These are phyloP conservation scores for Gymnosoma rotundatum DNA, from an alignment of 2,888 invertebrate genomes.

Conservation along the genomic window DNA sequence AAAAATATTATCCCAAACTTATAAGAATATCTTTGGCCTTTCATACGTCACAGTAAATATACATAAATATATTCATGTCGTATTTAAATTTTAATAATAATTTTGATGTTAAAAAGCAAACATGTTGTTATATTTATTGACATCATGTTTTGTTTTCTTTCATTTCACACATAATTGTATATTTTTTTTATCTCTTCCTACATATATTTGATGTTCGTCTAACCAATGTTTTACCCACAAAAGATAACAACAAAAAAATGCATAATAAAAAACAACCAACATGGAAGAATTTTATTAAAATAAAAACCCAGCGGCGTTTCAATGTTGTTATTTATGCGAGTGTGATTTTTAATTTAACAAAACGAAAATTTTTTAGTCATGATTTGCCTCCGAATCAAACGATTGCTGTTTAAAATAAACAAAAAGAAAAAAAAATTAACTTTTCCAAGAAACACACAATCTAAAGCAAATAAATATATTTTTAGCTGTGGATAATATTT, in stretches of 20 bases:
- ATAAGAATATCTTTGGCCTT: too few relatives aligned
- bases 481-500: too few relatives aligned
- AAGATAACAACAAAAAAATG: not conserved
- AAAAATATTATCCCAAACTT: too few relatives aligned
- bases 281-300: conserved; percentile 29
- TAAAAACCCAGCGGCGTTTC: conserved; percentile 11
- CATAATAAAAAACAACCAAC: conserved; percentile 4
- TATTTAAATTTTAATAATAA: too few relatives aligned
- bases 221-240: not conserved
- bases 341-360: conserved; percentile 6
- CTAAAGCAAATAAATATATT: too few relatives aligned
- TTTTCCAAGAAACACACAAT: too few relatives aligned
- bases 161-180: not conserved
- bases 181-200: not conserved
- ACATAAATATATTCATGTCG: too few relatives aligned
- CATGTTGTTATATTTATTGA: not conserved
- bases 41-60: too few relatives aligned
- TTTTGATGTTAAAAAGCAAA: too few relatives aligned
- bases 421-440: too few relatives aligned
- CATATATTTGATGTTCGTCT: not conserved
- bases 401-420: too few relatives aligned
- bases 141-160: not conserved
- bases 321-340: not conserved
- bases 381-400: too few relatives aligned
- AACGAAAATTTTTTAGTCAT: not conserved